Base-by-base conservation (phyloP, 2,888 invertebrate genomes). In the Callyntrura sp. region DNA sequence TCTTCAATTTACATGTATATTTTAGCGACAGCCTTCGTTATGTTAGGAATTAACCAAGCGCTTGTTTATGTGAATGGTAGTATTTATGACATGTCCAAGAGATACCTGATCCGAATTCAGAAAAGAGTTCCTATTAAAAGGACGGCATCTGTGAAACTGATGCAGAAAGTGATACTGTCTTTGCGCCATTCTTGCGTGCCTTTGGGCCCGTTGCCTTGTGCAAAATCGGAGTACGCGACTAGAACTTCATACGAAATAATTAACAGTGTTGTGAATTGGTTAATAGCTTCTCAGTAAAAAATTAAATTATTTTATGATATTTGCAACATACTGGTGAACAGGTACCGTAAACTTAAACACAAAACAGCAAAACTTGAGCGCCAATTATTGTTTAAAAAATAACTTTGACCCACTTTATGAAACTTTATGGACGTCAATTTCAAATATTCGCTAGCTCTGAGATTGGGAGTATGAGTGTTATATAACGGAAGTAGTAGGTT, bases 231-330 rank as follows among this genome's bases (percentile, higher is more conserved):
- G 12, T 83, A 83, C 23, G 88, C 88, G 14, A 83, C 76, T 17
- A 35, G 83, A 6, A 25, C 76, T 2, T 73, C 65, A 5, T 76
- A 88, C 51, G 88, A 88, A 88, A 88, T 88, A 17, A 62, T 88
- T n/a, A 88, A 76, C 51, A 60, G 62, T 28, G 82, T 88, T 25
- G 43, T 83, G 1, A 83, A 83, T 14, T 28, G 68, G 1, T 83
- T 83, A 20, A 83, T 83, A 43, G 65, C 51, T 20, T 83, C 68
- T 17, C 45, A 83, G 9, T 83, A 68, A 9, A 23, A 62, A 9
- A 8, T 3, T 48, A 51, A 68, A 35, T 4, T 35, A 35, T 35
- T 35, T 35, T 4, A 35, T 35, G 6, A 35, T 35, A 35, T 6
- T 35, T 4, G 35, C 2, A 35, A 35, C 35, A 35, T 4, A 35